A percentile compares a stretch with the other conserved stretches of the same genome.
Evolutionary conservation across 1,140 invertebrate species (phyloP).

Genomic region (Probaryconus sp.): DNA sequence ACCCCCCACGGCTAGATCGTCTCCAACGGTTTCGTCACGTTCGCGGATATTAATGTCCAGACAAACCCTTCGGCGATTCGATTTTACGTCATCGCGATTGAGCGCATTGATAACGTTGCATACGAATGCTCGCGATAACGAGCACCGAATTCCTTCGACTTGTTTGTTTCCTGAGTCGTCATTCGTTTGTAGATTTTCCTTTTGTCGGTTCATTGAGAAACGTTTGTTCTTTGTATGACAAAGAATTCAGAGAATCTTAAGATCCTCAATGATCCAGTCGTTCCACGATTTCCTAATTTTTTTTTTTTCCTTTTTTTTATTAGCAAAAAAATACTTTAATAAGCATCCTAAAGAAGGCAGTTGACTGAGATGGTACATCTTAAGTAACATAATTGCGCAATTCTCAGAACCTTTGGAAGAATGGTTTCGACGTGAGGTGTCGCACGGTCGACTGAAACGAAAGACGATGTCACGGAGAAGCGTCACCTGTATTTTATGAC

Average conservation of each 20-base stretch:
- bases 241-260: no score
- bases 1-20: constrained; percentile 62
- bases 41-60: constrained; percentile 59
- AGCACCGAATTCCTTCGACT: constrained; percentile 36
- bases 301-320: no score
- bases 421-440: constrained; percentile 59
- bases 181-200: no score
- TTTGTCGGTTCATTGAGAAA: no score
- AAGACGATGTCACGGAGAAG: constrained; percentile 27
- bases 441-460: constrained; percentile 35
- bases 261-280: no score
- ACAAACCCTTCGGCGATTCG: constrained; percentile 61
- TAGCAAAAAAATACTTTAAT: no score
- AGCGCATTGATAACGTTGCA: constrained; percentile 51
- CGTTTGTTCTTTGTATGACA: no score
- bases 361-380: no score
- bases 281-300: no score
- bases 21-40: constrained; percentile 66
- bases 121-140: constrained; percentile 47
- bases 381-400: constrained; percentile 30
- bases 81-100: constrained; percentile 56
- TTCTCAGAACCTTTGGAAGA: constrained; percentile 51
- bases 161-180: constrained; percentile 51
- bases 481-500: constrained; percentile 69
- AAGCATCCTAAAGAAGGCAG: no score